Base-by-base conservation (phyloP, 1,140 invertebrate species). In the Chelonus insularis region DNA sequence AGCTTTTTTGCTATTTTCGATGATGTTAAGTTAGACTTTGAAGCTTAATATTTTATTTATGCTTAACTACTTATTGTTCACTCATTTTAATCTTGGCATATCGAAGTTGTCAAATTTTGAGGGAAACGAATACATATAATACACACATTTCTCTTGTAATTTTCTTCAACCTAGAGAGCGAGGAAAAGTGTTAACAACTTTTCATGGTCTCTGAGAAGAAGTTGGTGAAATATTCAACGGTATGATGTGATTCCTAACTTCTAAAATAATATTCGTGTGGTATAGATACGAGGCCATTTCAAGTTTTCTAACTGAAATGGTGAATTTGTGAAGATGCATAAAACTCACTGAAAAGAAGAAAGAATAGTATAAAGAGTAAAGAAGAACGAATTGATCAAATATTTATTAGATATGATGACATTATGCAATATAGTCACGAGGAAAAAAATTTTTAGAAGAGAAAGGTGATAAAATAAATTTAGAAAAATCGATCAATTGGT, bases 191-290 rank as follows among this genome's bases (percentile, higher is more conserved):
- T 43, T n/a, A 25, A 48, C 20, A 52, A 36, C 14, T 52, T 52
- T 52, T 52, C 25, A 52, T 25, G 25, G 34, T 5, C 4, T 16
- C 5, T 18, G 12, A 52, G 32, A 41, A 60, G 39, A 51, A 60
- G 16, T 60, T 60, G 29, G 16, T 52, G 43, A 60, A 52, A 60
- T 60, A 60, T 60, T 60, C 48, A 60, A 45, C 48, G 12, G 50
- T 52, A 37, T 48, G 25, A 52, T 60, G 48, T 60, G 58, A 60
- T 60, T 60, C 37, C 48, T 60, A 60, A 60, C 58, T 60, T 54
- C 51, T 60, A 60, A 45, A 60, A 60, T 60, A 60, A 60, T 60
- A 60, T 60, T 54, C 50, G 32, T 60, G 43, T 18, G 9, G 25
- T 45, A 29, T 54, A 54, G 51, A 60, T 32, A 60, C 57, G 57